Evolutionary conservation across 2,888 invertebrate genomes (phyloP), one percentile per base, ranked within the genome.

Genomic region (Sthenelais limicola): DNA sequence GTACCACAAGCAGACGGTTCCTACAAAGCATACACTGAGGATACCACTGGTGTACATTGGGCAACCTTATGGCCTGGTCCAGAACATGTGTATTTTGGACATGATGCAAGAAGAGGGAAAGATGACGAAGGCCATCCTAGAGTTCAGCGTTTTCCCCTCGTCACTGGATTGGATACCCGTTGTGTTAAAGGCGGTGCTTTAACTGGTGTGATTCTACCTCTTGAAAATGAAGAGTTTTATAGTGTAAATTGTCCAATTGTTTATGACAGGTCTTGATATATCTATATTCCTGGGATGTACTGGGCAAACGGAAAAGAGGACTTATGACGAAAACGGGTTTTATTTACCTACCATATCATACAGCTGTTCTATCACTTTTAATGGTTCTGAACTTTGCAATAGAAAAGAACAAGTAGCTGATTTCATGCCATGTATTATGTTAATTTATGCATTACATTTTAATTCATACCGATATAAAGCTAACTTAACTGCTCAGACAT

Each of bases 151-250:
- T 48, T 48, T 7, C 48, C 67, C 1, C 30, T 12, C 7, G 67
- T 21, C 21, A 67, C 67, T 1, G 67, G 67, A 9, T 48, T 67
- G 1, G 67, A 67, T 32, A 67, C 67, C 1, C 67, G 67, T 32
- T 67, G 67, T 48, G 67, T 67, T 30, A 67, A 67, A 48, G 67
- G 67, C 9, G 67, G 67, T 2, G 47, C 47, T 1, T 43, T 67
- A 12, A 67, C 67, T 18, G 67, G 24, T 5, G 30, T 67, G 1
- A 5, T n/a, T 12, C 48, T 67, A 18, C 67, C 67, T 3, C 47
- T 67, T 1, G 67, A 47, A 7, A 67, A 1, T 15, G 67, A 67
- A 48, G 30, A 67, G 67, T 67, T 67, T 32, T 47, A 48, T 30
- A 26, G 5, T 48, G 67, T 67, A 26, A 30, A 30, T n/a, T 9